Percentiles rank a stretch among this genome's conserved stretches.
Evolutionary conservation across 2,797 vertebrate species (phyloP).

Genomic region (Hoplostethus mediterraneus): DNA sequence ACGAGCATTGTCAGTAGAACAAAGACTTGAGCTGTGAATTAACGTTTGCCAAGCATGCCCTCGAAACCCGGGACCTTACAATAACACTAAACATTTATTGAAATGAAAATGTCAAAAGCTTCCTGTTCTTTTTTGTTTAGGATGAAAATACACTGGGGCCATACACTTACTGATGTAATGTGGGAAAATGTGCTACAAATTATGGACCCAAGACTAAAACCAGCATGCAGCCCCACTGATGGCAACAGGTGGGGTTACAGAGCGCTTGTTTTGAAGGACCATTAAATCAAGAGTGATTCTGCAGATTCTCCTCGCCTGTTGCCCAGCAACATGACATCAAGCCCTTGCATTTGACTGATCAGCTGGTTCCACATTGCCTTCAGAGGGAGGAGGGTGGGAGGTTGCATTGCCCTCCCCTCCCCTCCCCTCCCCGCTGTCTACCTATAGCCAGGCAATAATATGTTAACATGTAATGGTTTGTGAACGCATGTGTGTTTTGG

Average conservation of each 20-base stretch:
- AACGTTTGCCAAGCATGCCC: neutral
- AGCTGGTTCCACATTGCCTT: slow-evolving; percentile 31
- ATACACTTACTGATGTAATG: neutral
- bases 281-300: slow-evolving; percentile 80
- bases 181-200: slow-evolving; percentile 13
- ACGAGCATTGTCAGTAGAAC: slow-evolving; percentile 19
- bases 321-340: slow-evolving; percentile 82
- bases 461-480: slow-evolving; percentile 40
- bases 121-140: neutral
- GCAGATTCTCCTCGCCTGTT: slow-evolving; percentile 77
- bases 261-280: slow-evolving; percentile 62
- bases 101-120: neutral
- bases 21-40: slow-evolving; percentile 14
- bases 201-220: slow-evolving; percentile 13
- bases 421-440: slow-evolving; percentile 28
- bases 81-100: slow-evolving; percentile 18
- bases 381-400: slow-evolving; percentile 62
- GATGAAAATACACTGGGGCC: neutral
- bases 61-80: neutral
- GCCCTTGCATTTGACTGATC: slow-evolving; percentile 53
- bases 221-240: slow-evolving; percentile 25
- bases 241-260: slow-evolving; percentile 62
- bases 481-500: slow-evolving; percentile 50
- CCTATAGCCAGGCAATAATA: slow-evolving; percentile 33
- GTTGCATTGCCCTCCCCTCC: slow-evolving; percentile 49